Percentiles rank a stretch among this genome's conserved stretches.
Evolutionary conservation across 2,888 invertebrate genomes (phyloP).

Genomic region (Dione juno): DNA sequence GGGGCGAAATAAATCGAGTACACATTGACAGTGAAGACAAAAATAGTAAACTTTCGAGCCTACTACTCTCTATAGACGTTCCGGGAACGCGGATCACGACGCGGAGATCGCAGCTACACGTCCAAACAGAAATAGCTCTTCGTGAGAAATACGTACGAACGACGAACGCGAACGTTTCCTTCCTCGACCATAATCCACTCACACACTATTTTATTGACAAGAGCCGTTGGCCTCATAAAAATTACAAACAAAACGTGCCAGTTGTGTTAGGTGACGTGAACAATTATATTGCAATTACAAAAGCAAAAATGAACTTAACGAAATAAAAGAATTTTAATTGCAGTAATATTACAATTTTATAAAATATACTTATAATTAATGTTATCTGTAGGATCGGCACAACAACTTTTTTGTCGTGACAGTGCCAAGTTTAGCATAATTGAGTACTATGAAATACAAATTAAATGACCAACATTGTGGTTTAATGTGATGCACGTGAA

Average conservation of each 20-base stretch:
- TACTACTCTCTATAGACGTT: slow-evolving; percentile 48
- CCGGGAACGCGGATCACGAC: slow-evolving; percentile 49
- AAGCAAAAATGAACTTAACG: neutral
- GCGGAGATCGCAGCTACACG: slow-evolving; percentile 28
- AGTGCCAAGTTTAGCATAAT: neutral
- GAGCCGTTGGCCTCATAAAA: slow-evolving; percentile 41
- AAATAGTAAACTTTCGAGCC: slow-evolving; percentile 52
- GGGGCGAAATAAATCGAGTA: slow-evolving; percentile 40
- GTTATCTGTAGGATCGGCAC: neutral
- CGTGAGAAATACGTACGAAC: slow-evolving; percentile 50
- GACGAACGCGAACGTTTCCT: slow-evolving; percentile 43
- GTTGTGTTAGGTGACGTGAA: neutral
- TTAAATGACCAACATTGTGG: neutral
- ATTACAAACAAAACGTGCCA: neutral
- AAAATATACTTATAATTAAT: neutral
- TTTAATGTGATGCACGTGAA: neutral
- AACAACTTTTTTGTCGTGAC: neutral
- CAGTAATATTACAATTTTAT: neutral
- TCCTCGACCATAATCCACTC: slow-evolving; percentile 44
- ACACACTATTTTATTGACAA: slow-evolving; percentile 45
- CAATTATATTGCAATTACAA: neutral
- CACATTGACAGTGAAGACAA: slow-evolving; percentile 54
- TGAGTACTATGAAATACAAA: slow-evolving; percentile 1
- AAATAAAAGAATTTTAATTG: neutral
- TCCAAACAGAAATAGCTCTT: slow-evolving; percentile 53